Base-by-base conservation (phyloP, 2,888 invertebrate species). In the Bellardia bayeri region DNA sequence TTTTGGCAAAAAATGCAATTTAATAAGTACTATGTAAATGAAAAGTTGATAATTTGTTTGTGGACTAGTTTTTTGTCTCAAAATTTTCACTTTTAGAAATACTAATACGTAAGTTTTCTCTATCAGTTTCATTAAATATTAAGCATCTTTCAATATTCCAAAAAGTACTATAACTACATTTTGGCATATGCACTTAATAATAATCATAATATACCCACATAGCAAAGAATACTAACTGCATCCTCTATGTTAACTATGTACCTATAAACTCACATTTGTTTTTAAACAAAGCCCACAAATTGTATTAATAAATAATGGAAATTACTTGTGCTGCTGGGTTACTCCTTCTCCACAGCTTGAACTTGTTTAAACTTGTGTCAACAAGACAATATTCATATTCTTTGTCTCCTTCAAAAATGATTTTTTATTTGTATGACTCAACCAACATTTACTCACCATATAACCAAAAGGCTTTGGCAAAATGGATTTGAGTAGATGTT, bases 351-450 rank as follows among this genome's bases (percentile, higher is more conserved):
- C 74, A n/a, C 16, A 45, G 49, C 45, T 75, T 82, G 74, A 68
- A 76, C 68, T 82, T 82, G 49, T 63, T 76, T 54, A 58, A 82
- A 80, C 69, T 81, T 72, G 58, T 82, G 69, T 75, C 87, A 84
- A 72, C 56, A 69, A 56, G 37, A 82, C 64, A 45, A 56, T 81
- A 37, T 76, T 30, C 51, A 51, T 14, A 40, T 76, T 87, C 78
- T 87, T 84, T 84, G 87, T 84, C 78, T 86, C 71, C 72, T 78
- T 51, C 16, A 66, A 78, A 78, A 51, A n/a, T n/a, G 40, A 63
- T 61, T 9, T 80, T 51, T 66, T 2, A 9, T 75, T 68, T 85
- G 71, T 82, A 83, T 87, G 87, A 87, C 84, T 84, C 87, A 84
- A 58, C 61, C 75, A 71, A 42, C 63, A 16, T 51, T 64, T 23